phyloP scores from a whole-genome alignment of 2,888 invertebrate species.

The Lottia scabra region DNA sequence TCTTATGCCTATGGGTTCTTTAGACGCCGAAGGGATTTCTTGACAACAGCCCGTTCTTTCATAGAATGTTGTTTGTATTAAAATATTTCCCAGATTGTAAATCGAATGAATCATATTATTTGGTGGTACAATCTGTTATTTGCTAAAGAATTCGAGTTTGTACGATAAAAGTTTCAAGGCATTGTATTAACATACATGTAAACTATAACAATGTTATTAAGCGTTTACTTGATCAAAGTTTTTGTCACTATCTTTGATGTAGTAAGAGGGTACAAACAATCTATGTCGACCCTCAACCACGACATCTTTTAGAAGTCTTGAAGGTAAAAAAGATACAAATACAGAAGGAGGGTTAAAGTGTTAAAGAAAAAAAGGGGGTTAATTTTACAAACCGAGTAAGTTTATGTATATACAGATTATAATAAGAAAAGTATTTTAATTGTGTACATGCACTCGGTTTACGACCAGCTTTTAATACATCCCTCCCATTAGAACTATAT shows the following conservation, averaged over 20 bases:
- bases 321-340: no score
- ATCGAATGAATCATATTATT: not conserved
- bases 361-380: not conserved
- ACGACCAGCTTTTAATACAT: not conserved
- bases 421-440: not conserved
- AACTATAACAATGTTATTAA: not conserved
- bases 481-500: conserved; percentile 1
- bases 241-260: not conserved
- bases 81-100: not conserved
- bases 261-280: not conserved
- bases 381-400: not conserved
- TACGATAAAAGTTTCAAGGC: not conserved
- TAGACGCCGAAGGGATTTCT: not conserved
- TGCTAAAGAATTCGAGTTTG: not conserved
- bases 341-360: no score
- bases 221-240: not conserved
- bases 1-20: not conserved
- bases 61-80: not conserved
- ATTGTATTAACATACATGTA: not conserved
- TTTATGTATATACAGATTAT: not conserved
- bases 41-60: not conserved
- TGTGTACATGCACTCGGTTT: not conserved
- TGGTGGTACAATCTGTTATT: not conserved
- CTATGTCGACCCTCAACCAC: not conserved
- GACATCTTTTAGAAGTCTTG: no score